These are phyloP conservation scores for Thinocorus orbignyianus DNA, from an alignment of 2,113 vertebrate species.

Conservation along the genomic window DNA sequence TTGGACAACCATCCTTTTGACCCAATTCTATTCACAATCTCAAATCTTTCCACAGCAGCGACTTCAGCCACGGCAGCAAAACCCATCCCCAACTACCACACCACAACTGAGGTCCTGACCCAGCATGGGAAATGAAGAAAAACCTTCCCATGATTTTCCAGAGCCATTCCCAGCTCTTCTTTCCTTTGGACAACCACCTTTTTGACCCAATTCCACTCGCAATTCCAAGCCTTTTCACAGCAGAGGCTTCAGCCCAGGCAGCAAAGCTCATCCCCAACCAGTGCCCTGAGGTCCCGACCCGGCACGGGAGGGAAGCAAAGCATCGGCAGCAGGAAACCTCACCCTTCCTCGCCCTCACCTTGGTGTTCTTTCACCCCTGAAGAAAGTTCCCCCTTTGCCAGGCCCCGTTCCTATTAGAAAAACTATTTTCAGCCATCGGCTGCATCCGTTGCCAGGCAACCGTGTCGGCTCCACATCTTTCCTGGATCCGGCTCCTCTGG, in stretches of 20 bases:
- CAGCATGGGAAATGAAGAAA: rapidly evolving
- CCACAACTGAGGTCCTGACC: rapidly evolving
- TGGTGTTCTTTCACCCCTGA: not conserved
- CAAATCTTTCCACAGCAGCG: not conserved
- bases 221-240: not conserved
- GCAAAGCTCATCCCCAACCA: not conserved
- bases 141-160: not conserved
- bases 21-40: not conserved
- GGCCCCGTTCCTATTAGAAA: not conserved
- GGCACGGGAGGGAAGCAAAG: not conserved
- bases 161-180: not conserved
- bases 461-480: not conserved
- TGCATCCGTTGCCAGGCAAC: slow-evolving; percentile 56
- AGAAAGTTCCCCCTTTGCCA: slow-evolving; percentile 1
- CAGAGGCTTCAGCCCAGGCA: not conserved
- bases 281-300: rapidly evolving
- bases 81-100: rapidly evolving
- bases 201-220: not conserved
- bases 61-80: not conserved
- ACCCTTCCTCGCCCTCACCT: not conserved
- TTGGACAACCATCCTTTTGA: not conserved
- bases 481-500: not conserved
- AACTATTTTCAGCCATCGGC: slow-evolving; percentile 46
- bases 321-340: not conserved
- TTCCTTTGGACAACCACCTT: not conserved